phyloP scores from a whole-genome alignment of 1,140 invertebrate species.

The Dufourea novaeangliae region DNA sequence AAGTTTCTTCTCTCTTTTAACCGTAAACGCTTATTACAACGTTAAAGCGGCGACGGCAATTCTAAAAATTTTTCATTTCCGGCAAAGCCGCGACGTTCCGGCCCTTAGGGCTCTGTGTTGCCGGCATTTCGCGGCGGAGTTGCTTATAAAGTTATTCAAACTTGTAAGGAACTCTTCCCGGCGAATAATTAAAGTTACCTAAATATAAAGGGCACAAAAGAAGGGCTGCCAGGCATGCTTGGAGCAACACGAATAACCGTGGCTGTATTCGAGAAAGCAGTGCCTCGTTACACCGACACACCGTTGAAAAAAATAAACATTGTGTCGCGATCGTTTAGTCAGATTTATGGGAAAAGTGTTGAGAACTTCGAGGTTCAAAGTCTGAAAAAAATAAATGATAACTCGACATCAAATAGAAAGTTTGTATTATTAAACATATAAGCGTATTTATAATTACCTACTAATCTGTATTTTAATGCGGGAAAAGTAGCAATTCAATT shows the following conservation, averaged over 20 bases:
- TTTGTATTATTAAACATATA: no score
- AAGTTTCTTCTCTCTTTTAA: neutral
- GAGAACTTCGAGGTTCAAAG: neutral
- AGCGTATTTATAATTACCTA: no score
- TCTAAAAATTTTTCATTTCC: conserved; percentile 63
- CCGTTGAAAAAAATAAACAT: conserved; percentile 9
- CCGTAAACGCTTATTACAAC: conserved; percentile 44
- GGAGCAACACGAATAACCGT: conserved; percentile 38
- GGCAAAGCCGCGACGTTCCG: neutral
- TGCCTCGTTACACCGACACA: neutral
- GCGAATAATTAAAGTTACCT: conserved; percentile 69
- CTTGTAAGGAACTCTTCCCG: conserved; percentile 62
- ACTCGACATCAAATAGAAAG: no score
- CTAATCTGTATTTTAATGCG: no score
- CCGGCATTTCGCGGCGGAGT: conserved; percentile 56
- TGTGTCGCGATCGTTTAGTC: neutral
- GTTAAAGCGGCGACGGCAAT: conserved; percentile 43
- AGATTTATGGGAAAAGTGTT: neutral
- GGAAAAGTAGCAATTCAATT: no score
- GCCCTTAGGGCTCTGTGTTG: conserved; percentile 53
- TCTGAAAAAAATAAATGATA: neutral
- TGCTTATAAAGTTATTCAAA: conserved; percentile 68
- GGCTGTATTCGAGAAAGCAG: conserved; percentile 27
- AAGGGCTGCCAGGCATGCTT: conserved; percentile 50
- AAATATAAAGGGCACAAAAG: conserved; percentile 65